phyloP scores from a whole-genome alignment of 2,113 vertebrate species.

The Cryptoleucopteryx plumbea region DNA sequence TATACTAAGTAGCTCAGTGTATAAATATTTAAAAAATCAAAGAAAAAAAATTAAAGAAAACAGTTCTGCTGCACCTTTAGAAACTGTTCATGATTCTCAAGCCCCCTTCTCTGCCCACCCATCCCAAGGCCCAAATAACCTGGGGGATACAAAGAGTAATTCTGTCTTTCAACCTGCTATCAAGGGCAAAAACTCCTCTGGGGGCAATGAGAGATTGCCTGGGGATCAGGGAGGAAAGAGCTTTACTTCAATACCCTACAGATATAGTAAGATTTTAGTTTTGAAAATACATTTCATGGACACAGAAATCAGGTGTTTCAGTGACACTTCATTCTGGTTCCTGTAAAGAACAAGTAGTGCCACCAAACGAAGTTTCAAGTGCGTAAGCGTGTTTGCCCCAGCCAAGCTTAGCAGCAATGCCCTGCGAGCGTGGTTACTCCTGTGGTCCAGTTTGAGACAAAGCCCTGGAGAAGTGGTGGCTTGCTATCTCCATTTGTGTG shows the following conservation, averaged over 20 bases:
- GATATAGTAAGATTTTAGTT: background rate
- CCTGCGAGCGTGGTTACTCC: accelerated
- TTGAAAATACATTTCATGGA: background rate
- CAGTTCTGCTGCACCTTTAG: background rate
- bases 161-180: background rate
- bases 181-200: background rate
- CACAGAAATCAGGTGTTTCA: background rate
- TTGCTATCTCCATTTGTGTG: background rate
- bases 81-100: background rate
- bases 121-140: background rate
- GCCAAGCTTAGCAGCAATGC: background rate
- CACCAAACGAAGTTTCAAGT: background rate
- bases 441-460: background rate
- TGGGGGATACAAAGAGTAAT: background rate
- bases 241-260: background rate
- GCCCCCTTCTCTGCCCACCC: background rate
- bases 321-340: background rate
- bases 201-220: background rate
- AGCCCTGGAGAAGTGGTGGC: background rate
- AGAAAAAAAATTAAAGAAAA: background rate
- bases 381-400: background rate
- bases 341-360: background rate
- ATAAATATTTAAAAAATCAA: background rate
- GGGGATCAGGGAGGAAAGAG: background rate
- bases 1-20: background rate